A percentile compares a stretch with the other conserved stretches of the same genome.
phyloP scores from a whole-genome alignment of 2,113 vertebrate genomes.

The Donacobius atricapilla region DNA sequence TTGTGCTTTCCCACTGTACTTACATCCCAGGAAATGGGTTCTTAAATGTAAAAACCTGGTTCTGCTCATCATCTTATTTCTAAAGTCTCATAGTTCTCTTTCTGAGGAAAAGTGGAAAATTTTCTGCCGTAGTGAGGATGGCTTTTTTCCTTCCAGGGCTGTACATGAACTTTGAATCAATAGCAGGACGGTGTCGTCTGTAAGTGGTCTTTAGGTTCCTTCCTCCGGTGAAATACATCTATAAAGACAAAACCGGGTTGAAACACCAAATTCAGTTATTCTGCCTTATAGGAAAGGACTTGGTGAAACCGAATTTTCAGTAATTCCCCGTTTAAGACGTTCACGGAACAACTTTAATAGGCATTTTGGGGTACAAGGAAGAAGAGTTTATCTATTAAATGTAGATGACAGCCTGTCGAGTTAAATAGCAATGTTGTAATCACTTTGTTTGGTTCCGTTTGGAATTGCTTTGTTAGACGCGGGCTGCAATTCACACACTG shows the following conservation, averaged over 20 bases:
- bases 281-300: background rate
- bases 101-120: background rate
- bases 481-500: constrained; percentile 29
- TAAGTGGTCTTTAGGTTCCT: background rate
- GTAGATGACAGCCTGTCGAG: constrained; percentile 46
- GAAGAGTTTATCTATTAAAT: constrained; percentile 35
- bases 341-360: background rate
- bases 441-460: constrained; percentile 59
- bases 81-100: background rate
- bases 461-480: constrained; percentile 39
- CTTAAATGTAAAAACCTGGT: background rate
- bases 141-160: too few species aligned
- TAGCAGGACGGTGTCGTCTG: background rate
- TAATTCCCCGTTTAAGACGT: background rate
- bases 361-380: constrained; percentile 24
- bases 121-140: background rate
- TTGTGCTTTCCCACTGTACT: background rate
- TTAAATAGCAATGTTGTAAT: constrained; percentile 49
- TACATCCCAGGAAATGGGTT: background rate
- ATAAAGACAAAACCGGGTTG: background rate
- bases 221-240: background rate
- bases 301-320: background rate
- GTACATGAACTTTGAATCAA: background rate
- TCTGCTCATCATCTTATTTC: background rate
- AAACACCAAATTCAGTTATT: background rate